A percentile compares a stretch with the other conserved stretches of the same genome.
These are phyloP conservation scores for Phengaris arion DNA, from an alignment of 2,888 invertebrate genomes.

Conservation along the genomic window DNA sequence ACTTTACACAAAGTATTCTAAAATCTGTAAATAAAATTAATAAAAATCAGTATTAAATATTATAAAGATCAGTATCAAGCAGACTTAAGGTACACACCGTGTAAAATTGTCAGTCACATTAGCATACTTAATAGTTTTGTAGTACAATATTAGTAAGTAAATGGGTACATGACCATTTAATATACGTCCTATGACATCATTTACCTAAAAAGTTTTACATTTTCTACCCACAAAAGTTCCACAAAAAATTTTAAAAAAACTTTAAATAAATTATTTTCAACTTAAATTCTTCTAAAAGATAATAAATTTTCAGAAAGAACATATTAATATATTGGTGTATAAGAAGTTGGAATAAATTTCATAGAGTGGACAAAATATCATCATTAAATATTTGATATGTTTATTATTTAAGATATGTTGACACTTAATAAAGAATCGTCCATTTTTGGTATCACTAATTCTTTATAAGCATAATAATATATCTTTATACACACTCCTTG, in stretches of 20 bases:
- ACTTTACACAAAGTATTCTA: constrained; percentile 29
- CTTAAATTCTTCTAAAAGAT: not conserved
- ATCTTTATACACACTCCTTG: not conserved
- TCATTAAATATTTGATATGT: constrained; percentile 10
- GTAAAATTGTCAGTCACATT: constrained; percentile 5
- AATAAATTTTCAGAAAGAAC: not conserved
- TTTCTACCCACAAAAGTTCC: not conserved
- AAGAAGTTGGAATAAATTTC: not conserved
- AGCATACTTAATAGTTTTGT: constrained; percentile 5
- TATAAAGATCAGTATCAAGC: constrained; percentile 21
- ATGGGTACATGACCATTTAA: not conserved
- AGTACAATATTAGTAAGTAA: not conserved
- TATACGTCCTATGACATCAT: not conserved
- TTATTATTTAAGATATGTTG: constrained; percentile 19
- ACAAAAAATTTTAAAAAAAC: not conserved
- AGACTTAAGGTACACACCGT: constrained; percentile 3
- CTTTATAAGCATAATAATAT: not conserved
- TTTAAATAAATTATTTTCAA: not conserved
- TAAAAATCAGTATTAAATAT: constrained; percentile 19
- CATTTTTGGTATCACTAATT: constrained; percentile 1
- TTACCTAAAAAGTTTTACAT: not conserved
- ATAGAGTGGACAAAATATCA: not conserved
- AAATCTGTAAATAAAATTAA: constrained; percentile 27
- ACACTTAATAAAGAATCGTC: not conserved
- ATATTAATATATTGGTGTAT: not conserved